phyloP scores from a whole-genome alignment of 2,113 vertebrate species.

The Nesogale talazaci region DNA sequence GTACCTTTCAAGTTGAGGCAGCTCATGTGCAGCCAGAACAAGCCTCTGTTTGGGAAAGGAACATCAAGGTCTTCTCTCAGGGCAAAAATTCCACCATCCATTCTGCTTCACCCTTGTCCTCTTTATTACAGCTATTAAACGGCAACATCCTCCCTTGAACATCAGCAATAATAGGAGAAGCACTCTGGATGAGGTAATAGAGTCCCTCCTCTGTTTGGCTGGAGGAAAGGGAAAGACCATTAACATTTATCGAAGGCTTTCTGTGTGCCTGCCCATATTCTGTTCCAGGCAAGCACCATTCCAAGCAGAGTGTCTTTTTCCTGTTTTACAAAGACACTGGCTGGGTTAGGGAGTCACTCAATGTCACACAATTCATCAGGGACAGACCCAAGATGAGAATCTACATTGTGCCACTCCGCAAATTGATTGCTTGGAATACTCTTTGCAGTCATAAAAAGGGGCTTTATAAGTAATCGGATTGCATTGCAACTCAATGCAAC shows the following conservation, averaged over 20 bases:
- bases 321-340: neutral
- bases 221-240: neutral
- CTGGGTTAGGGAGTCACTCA: neutral
- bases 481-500: neutral
- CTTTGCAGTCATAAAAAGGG: neutral
- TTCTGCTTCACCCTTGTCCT: neutral
- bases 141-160: neutral
- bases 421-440: neutral
- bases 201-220: neutral
- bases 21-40: neutral
- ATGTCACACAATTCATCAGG: accelerated
- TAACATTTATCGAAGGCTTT: neutral
- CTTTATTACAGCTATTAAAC: neutral
- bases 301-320: neutral
- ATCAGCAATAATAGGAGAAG: neutral
- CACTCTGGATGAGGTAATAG: neutral
- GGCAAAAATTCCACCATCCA: neutral
- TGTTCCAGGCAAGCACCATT: accelerated
- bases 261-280: neutral
- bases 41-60: neutral
- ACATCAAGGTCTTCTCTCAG: neutral
- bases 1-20: neutral
- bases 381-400: neutral
- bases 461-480: neutral
- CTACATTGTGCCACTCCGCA: too few relatives aligned